A percentile compares a stretch with the other conserved stretches of the same genome.
Evolutionary conservation across 2,797 vertebrate genomes (phyloP).

Genomic region (Peromyscus attwateri): DNA sequence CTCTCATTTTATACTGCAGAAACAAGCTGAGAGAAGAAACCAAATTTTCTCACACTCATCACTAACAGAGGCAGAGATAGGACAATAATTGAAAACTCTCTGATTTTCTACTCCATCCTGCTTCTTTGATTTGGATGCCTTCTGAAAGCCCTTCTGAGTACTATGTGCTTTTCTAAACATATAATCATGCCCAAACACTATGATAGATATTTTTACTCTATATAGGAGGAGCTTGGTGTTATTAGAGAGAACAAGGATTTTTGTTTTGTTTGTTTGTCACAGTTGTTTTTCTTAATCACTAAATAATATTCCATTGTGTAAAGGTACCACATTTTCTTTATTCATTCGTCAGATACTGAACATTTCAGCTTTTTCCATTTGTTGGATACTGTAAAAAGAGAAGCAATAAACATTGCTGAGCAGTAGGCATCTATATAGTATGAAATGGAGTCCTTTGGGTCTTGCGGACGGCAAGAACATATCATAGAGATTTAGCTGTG

Average conservation of each 20-base stretch:
- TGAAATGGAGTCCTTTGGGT: background rate
- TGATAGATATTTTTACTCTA: background rate
- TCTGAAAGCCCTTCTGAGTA: background rate
- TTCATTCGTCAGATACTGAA: background rate
- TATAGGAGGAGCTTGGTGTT: background rate
- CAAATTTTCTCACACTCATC: background rate
- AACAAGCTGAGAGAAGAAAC: constrained; percentile 38
- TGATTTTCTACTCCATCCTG: background rate
- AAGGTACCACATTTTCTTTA: background rate
- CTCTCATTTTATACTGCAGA: background rate
- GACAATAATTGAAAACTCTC: background rate
- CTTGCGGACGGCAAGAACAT: too few relatives aligned
- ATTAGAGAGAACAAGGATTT: background rate
- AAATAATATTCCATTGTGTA: background rate
- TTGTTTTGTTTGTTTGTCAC: background rate
- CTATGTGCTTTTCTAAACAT: background rate
- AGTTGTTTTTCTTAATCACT: background rate
- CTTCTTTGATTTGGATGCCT: background rate
- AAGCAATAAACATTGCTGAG: background rate
- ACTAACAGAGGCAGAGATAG: background rate
- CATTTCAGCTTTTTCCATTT: background rate
- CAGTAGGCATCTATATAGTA: background rate
- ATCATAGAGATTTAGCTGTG: too few relatives aligned
- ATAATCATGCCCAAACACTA: background rate
- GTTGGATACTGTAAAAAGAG: background rate